A percentile compares a stretch with the other conserved stretches of the same genome.
These are phyloP conservation scores for Nothocercus nigrocapillus DNA, from an alignment of 2,113 vertebrate species.

Conservation along the genomic window DNA sequence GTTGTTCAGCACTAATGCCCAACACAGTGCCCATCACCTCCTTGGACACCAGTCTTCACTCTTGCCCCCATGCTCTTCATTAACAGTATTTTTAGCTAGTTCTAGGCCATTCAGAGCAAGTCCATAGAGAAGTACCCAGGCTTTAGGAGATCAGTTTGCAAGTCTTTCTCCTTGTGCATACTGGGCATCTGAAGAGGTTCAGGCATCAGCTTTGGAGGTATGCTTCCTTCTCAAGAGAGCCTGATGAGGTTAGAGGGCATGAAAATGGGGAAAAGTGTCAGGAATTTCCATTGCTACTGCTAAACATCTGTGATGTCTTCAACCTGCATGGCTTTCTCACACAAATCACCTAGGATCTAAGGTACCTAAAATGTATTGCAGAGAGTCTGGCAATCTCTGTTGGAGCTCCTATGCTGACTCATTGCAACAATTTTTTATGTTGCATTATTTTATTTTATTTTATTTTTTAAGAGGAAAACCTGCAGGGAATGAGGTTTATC, in stretches of 20 bases:
- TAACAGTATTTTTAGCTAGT: background rate
- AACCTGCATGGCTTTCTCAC: background rate
- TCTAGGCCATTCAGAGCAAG: background rate
- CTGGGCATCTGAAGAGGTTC: background rate
- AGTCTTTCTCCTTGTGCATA: background rate
- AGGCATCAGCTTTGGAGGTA: fast-evolving
- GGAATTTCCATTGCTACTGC: background rate
- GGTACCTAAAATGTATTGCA: slow-evolving; percentile 43
- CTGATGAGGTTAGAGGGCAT: background rate
- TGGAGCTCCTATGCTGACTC: background rate
- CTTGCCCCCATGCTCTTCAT: background rate
- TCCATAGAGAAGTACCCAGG: fast-evolving
- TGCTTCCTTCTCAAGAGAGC: background rate
- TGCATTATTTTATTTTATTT: background rate
- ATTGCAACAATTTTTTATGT: background rate
- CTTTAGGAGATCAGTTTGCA: background rate
- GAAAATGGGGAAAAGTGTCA: background rate
- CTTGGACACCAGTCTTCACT: background rate
- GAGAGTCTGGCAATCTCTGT: slow-evolving; percentile 5
- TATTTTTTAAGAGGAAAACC: background rate
- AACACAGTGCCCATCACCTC: background rate
- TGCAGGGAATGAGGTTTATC: background rate
- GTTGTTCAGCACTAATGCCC: background rate
- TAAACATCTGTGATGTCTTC: background rate
- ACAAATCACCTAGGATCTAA: slow-evolving; percentile 34